Evolutionary conservation across 2,888 invertebrate species (phyloP), one percentile per base, ranked within the genome.

Genomic region (Acanthacorydalis orientalis): DNA sequence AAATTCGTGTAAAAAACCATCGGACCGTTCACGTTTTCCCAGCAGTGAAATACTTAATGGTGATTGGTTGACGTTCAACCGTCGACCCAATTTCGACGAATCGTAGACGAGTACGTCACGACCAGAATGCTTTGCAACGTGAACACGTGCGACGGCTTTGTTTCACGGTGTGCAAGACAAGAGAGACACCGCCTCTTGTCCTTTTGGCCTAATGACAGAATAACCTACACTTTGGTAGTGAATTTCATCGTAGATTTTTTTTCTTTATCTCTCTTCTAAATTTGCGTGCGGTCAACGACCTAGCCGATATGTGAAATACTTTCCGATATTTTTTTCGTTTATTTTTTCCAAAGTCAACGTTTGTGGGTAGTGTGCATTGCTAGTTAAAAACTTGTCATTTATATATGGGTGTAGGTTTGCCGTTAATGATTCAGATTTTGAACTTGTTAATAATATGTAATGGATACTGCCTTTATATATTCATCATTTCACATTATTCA

Each of bases 201-300:
- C 47, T 47, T 47, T 47, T 47, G 47, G 47, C 47, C 47, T 47
- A 47, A 47, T 47, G 47, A 47, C 47, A 43, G 47, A 47, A 39
- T 47, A 47, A 47, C 47, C 47, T 47, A 47, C 39, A 46, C 46
- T 46, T n/a, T 8, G 14, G 12, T n/a, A 37, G 37, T 37, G 37
- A 37, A 37, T 37, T 37, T 37, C 37, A 37, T 37, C 37, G 37
- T 37, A 14, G 37, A 37, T 37, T 37, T 37, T 37, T 37, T n/a
- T 37, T 23, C 23, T 23, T 23, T 23, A 23, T 23, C 23, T 23
- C 23, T 23, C 23, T 23, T 37, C 37, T 37, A 37, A 37, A 37
- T 14, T 37, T 37, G 37, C 14, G 14, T 37, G 14, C 37, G 37
- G 37, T 37, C 37, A 37, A 12, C 37, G 37, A 37, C 37, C 37